Percentiles rank a stretch among this genome's conserved stretches.
Evolutionary conservation across 2,888 invertebrate species (phyloP).

Genomic region (Melanargia galathea): DNA sequence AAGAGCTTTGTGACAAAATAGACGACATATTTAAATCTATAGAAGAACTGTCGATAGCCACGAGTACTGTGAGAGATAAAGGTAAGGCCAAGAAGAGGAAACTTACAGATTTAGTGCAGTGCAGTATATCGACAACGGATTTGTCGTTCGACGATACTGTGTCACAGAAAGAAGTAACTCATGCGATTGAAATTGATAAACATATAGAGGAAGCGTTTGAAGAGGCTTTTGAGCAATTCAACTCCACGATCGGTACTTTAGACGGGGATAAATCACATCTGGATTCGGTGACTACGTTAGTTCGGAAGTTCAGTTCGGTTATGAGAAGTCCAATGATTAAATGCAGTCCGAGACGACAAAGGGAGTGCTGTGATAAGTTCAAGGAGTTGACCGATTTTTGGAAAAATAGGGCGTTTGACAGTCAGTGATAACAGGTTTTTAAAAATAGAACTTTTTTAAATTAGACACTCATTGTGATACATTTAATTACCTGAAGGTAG

Average conservation of each 20-base stretch:
- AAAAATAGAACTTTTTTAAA: neutral
- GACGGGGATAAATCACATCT: constrained; percentile 49
- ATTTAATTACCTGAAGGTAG: neutral
- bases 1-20: constrained; percentile 67
- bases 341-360: constrained; percentile 57
- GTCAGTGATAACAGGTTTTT: constrained; percentile 13
- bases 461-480: neutral
- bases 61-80: constrained; percentile 50
- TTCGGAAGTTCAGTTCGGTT: constrained; percentile 63
- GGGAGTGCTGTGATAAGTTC: constrained; percentile 62
- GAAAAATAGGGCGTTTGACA: constrained; percentile 53
- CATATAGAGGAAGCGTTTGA: constrained; percentile 73
- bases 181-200: constrained; percentile 58
- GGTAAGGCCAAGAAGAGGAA: constrained; percentile 42
- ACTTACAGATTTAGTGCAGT: constrained; percentile 60
- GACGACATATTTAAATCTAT: constrained; percentile 72
- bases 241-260: constrained; percentile 53
- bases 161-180: constrained; percentile 45
- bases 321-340: constrained; percentile 56
- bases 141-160: constrained; percentile 69
- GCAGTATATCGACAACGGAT: constrained; percentile 64
- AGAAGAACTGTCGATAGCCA: constrained; percentile 61
- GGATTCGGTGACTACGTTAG: constrained; percentile 67
- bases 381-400: constrained; percentile 70
- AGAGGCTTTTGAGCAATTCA: constrained; percentile 66